phyloP scores from a whole-genome alignment of 2,797 vertebrate species.

The Cacajao melanocephalus region DNA sequence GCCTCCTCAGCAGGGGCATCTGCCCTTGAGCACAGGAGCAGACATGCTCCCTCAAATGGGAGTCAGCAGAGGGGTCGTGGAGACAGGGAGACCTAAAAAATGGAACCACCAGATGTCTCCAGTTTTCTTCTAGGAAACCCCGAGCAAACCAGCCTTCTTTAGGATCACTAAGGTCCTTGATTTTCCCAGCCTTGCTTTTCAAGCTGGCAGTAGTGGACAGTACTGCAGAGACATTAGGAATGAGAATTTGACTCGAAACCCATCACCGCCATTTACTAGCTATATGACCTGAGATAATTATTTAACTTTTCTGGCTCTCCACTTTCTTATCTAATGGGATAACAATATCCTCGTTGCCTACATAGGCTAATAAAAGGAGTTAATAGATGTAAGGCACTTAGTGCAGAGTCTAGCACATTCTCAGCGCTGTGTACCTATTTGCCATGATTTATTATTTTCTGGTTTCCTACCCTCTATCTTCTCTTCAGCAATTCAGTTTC shows the following conservation, averaged over 20 bases:
- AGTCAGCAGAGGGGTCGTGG: neutral
- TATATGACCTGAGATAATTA: neutral
- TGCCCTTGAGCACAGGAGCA: neutral
- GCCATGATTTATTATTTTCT: neutral
- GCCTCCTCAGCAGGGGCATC: neutral
- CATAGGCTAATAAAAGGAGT: neutral
- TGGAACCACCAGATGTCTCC: neutral
- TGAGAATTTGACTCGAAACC: neutral
- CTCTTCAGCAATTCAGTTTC: neutral
- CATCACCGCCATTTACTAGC: neutral
- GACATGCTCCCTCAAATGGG: neutral
- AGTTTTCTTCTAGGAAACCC: neutral
- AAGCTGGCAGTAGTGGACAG: neutral
- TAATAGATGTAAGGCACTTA: neutral
- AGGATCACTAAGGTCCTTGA: neutral
- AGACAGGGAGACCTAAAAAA: neutral
- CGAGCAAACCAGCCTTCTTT: neutral
- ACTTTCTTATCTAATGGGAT: neutral
- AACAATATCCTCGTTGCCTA: neutral
- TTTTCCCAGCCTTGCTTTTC: neutral
- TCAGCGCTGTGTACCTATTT: neutral
- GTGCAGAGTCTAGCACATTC: neutral
- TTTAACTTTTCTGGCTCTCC: neutral
- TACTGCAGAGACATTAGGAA: neutral
- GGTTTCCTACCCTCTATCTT: neutral